phyloP scores from a whole-genome alignment of 2,888 invertebrate genomes.

The Drosophila robusta region DNA sequence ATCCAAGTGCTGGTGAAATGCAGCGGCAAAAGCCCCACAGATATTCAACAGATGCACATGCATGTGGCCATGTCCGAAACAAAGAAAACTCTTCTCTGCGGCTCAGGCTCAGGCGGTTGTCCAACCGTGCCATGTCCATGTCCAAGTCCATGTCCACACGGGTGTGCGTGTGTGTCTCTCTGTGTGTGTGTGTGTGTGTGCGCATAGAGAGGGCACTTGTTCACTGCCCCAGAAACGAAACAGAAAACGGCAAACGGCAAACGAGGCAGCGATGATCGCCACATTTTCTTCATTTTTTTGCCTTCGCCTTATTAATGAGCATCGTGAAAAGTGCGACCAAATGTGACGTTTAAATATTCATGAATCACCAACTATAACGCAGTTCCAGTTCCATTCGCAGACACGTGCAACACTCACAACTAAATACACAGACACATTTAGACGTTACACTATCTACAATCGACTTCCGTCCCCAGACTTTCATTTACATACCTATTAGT shows the following conservation, averaged over 20 bases:
- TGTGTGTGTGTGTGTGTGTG: slow-evolving; percentile 40
- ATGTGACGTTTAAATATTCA: slow-evolving; percentile 85
- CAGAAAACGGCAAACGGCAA: slow-evolving; percentile 51
- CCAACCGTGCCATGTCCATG: slow-evolving; percentile 74
- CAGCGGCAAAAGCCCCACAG: slow-evolving; percentile 54
- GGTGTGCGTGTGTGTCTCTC: slow-evolving; percentile 11
- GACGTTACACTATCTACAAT: slow-evolving; percentile 14
- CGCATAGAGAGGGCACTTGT: slow-evolving; percentile 81
- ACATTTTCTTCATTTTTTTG: slow-evolving; percentile 73
- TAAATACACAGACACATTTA: slow-evolving; percentile 1
- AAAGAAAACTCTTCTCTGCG: slow-evolving; percentile 74
- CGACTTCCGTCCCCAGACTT: slow-evolving; percentile 69
- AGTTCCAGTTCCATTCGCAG: slow-evolving; percentile 61
- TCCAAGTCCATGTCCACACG: slow-evolving; percentile 29
- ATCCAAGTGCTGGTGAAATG: slow-evolving; percentile 76
- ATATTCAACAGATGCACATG: slow-evolving; percentile 71
- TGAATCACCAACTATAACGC: slow-evolving; percentile 82
- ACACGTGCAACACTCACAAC: slow-evolving; percentile 40
- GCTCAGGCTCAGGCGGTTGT: slow-evolving; percentile 63
- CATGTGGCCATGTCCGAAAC: slow-evolving; percentile 75
- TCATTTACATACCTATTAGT: slow-evolving; percentile 66
- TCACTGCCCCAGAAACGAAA: slow-evolving; percentile 70
- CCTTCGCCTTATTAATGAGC: slow-evolving; percentile 81
- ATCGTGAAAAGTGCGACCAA: slow-evolving; percentile 83
- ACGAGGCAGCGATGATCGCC: slow-evolving; percentile 69